Evolutionary conservation across 2,888 invertebrate species (phyloP).

Genomic region (Marronus borbonicus): DNA sequence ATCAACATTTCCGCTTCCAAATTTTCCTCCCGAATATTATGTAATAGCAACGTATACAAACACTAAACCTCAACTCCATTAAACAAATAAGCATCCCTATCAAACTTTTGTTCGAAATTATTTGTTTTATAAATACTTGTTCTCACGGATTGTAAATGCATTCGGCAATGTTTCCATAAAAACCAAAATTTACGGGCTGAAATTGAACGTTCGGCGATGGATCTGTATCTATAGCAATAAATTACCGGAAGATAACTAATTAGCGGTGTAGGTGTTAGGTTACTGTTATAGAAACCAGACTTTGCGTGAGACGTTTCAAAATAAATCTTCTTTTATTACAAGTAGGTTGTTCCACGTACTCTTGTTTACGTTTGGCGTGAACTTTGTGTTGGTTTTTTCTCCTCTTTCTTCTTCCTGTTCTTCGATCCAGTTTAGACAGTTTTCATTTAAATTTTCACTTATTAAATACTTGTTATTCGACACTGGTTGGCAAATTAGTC

Average conservation of each 20-base stretch:
- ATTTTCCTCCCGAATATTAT: no score
- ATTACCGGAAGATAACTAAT: slow-evolving; percentile 21
- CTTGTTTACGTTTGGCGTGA: no score
- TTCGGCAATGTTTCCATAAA: slow-evolving; percentile 17
- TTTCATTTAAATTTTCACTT: no score
- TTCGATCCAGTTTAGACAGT: no score
- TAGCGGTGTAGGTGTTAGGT: slow-evolving; percentile 2
- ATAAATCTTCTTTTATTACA: slow-evolving; percentile 6
- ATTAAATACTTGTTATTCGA: no score
- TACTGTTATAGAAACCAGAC: neutral
- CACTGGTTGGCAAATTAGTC: no score
- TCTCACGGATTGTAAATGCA: slow-evolving; percentile 3
- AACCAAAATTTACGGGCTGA: slow-evolving; percentile 16
- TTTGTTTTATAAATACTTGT: slow-evolving; percentile 28
- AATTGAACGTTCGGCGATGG: slow-evolving; percentile 2
- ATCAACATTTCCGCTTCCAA: no score
- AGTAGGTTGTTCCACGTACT: no score
- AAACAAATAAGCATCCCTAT: neutral
- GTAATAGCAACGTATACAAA: no score
- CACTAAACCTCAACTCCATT: no score
- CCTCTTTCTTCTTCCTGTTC: no score
- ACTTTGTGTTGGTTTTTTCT: no score
- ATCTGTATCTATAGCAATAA: slow-evolving; percentile 12
- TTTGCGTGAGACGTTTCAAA: neutral
- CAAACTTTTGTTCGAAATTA: slow-evolving; percentile 13